Percentiles rank a stretch among this genome's conserved stretches.
Conservation (phyloP, 2,113 vertebrate species). For the Myodes glareolus region DNA sequence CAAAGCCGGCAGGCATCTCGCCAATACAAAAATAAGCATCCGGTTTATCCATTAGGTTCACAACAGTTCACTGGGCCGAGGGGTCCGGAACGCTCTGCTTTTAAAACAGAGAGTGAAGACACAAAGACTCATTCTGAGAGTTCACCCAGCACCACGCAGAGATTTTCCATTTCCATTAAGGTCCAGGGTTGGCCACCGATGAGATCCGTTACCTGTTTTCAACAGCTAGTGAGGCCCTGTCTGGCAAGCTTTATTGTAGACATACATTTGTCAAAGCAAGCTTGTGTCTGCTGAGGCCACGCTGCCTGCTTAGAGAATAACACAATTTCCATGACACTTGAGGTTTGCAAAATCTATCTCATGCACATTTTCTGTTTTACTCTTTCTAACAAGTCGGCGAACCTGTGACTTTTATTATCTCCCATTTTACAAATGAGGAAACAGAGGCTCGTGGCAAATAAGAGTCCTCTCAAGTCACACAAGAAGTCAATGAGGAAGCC, state of each 20-base stretch:
- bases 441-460: neutral
- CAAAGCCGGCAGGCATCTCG: constrained; percentile 79
- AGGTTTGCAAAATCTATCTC: neutral
- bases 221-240: neutral
- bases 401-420: neutral
- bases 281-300: neutral
- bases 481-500: neutral
- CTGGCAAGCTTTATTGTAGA: neutral
- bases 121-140: neutral
- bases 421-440: neutral
- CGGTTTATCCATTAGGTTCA: constrained; percentile 83
- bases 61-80: neutral
- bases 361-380: neutral
- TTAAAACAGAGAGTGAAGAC: neutral
- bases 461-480: neutral
- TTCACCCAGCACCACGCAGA: neutral
- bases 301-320: neutral
- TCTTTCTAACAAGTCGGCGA: neutral
- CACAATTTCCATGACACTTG: neutral
- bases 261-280: neutral
- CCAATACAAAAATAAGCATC: constrained; percentile 81
- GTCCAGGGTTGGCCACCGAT: neutral
- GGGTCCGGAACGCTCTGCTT: constrained; percentile 42
- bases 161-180: constrained; percentile 47
- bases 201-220: constrained; percentile 24